Base-by-base conservation (phyloP, 1,140 invertebrate species). In the Patella vulgata region DNA sequence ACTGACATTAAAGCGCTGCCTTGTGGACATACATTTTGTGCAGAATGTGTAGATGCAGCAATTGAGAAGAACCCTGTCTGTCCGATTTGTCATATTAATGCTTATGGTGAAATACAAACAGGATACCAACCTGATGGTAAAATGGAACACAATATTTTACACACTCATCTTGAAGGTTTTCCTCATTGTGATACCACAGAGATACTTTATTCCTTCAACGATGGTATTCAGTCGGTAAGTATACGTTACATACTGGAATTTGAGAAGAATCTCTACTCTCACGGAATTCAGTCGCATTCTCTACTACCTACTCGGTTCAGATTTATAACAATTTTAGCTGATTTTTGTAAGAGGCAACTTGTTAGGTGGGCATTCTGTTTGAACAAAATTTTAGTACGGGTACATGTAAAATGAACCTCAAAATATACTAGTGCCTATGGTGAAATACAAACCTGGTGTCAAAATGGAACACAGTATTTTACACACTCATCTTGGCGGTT, bases 41-140 rank as follows among this genome's bases (percentile, higher is more conserved):
- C 43, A 17, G 23, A 25, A 3, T 79, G 77, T 51, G 71, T 77
- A 50, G 63, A 70, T 11, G 59, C 60, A 44, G 76, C 75, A n/a
- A 58, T 51, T n/a, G 57, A 30, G 19, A 54, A 54, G 36, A 71
- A 68, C 39, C 77, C 72, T n/a, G 51, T 61, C 1, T 81, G 79
- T 62, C 79, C 79, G 17, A 68, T 63, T 11, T 81, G 79, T 70
- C 70, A 68, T 9, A 59, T 46, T 0, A 31, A n/a, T n/a, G n/a
- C n/a, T n/a, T n/a, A n/a, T n/a, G n/a, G 72, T 66, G 79, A 77
- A 11, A 60, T 61, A 54, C 42, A 75, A 1, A 67, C 6, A 2
- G 79, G 79, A 17, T 71, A 70, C 30, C 77, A 79, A 59, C 79
- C 79, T 27, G 44, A 51, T n/a, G 71, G 66, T n/a, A 71, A 40